Evolutionary conservation across 2,113 vertebrate genomes (phyloP), one percentile per base, ranked within the genome.

Genomic region (Ranitomeya imitator): DNA sequence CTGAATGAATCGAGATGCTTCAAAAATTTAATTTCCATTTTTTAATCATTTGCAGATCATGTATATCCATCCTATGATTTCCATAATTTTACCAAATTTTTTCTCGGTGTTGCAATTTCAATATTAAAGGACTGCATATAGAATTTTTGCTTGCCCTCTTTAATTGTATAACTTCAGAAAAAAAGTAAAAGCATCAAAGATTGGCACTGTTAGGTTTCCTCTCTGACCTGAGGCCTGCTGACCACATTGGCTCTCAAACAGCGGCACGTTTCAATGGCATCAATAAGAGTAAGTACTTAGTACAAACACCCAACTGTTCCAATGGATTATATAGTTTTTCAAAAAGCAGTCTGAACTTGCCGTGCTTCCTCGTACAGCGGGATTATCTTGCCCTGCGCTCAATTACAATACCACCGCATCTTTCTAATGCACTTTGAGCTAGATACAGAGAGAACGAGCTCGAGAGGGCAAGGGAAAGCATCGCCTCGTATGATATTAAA

Each of bases 401-500:
- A 54, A 76, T 12, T 67, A 63, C 79, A 83, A 83, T 88, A 18
- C 26, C 57, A 18, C 52, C 79, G 59, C 67, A 21, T 88, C 26
- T 52, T 23, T 61, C 19, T 61, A 52, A 59, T 74, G 55, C 54
- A 67, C 76, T 87, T 79, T 78, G 57, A 83, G 51, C 85, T 26
- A 52, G 69, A 18, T 18, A 59, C 26, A 60, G 57, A 57, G 55
- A 31, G 71, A 85, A 45, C 7, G 57, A 77, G 59, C 26, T 51
- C 23, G 51, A 85, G 45, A 31, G 65, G 23, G 52, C 73, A n/a
- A 59, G 31, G 61, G 57, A 79, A 63, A 51, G 19, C 15, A 12
- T 86, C 26, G 59, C 85, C 37, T 78, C 19, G 23, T 67, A 54
- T 15, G 51, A 80, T 80, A 80, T 87, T 87, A 80, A 87, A 76